Evolutionary conservation across 2,113 vertebrate genomes (phyloP).

Genomic region (Parus major): DNA sequence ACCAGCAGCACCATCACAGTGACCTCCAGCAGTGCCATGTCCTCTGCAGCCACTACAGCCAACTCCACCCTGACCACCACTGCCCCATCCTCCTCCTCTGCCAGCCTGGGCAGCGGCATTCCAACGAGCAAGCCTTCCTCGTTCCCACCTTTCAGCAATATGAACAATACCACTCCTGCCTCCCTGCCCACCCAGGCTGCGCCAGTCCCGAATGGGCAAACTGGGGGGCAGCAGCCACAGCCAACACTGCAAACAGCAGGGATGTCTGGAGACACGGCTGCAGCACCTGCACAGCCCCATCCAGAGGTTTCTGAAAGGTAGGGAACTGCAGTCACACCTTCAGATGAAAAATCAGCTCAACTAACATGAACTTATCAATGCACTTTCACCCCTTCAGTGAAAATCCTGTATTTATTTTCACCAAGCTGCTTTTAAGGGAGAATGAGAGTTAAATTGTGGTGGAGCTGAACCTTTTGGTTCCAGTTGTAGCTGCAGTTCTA

Average conservation of each 20-base stretch:
- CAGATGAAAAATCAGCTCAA: not conserved
- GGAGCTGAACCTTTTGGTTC: not conserved
- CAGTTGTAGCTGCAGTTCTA: not conserved
- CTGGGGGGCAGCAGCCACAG: slow-evolving; percentile 81
- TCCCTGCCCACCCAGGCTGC: slow-evolving; percentile 76
- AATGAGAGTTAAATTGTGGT: not conserved
- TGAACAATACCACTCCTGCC: slow-evolving; percentile 72
- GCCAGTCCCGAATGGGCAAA: slow-evolving; percentile 81
- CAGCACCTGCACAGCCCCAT: slow-evolving; percentile 80
- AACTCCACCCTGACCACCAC: slow-evolving; percentile 74
- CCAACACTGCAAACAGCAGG: slow-evolving; percentile 74
- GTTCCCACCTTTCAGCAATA: slow-evolving; percentile 86
- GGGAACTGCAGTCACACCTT: not conserved
- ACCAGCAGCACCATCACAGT: slow-evolving; percentile 68
- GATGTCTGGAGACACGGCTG: slow-evolving; percentile 80
- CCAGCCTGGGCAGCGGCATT: slow-evolving; percentile 72
- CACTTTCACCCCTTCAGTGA: rapidly evolving
- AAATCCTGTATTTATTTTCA: not conserved
- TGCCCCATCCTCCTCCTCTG: slow-evolving; percentile 79
- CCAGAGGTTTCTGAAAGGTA: slow-evolving; percentile 95
- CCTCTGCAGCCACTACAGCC: slow-evolving; percentile 79
- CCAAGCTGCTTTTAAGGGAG: not conserved
- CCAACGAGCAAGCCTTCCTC: slow-evolving; percentile 85
- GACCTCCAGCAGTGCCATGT: slow-evolving; percentile 77
- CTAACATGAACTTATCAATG: not conserved